A percentile compares a stretch with the other conserved stretches of the same genome.
Conservation (phyloP, 2,797 vertebrate species). For the Labroides dimidiatus region DNA sequence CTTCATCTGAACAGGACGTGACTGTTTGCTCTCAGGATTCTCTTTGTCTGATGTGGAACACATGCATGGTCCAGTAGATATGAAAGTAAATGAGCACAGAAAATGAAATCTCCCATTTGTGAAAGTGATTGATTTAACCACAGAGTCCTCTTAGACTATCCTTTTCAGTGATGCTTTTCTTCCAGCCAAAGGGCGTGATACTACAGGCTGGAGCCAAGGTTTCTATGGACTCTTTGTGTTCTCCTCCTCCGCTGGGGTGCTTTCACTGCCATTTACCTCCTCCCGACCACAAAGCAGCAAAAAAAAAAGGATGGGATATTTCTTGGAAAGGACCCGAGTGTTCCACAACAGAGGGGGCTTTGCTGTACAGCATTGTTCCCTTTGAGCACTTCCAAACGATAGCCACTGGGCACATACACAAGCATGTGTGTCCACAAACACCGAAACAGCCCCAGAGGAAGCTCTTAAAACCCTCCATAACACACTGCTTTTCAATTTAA, state of each 20-base stretch:
- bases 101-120: constrained; percentile 38
- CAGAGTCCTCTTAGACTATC: constrained; percentile 41
- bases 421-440: background rate
- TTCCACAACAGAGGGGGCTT: constrained; percentile 69
- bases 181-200: constrained; percentile 66
- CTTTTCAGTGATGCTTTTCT: constrained; percentile 66
- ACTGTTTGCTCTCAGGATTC: constrained; percentile 3
- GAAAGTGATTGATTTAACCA: constrained; percentile 43
- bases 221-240: constrained; percentile 77
- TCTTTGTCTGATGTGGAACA: constrained; percentile 9
- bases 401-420: constrained; percentile 32
- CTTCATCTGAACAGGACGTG: constrained; percentile 41
- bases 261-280: constrained; percentile 81
- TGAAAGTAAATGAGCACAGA: constrained; percentile 9
- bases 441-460: constrained; percentile 37
- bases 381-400: constrained; percentile 70
- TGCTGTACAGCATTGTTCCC: constrained; percentile 66
- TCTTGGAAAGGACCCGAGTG: constrained; percentile 70
- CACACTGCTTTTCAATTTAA: constrained; percentile 52
- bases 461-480: constrained; percentile 53
- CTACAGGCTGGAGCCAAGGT: constrained; percentile 60
- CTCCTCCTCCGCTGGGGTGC: constrained; percentile 66
- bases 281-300: constrained; percentile 68
- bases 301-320: constrained; percentile 73
- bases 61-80: background rate